phyloP scores from a whole-genome alignment of 2,797 vertebrate genomes.

The Prionace glauca region DNA sequence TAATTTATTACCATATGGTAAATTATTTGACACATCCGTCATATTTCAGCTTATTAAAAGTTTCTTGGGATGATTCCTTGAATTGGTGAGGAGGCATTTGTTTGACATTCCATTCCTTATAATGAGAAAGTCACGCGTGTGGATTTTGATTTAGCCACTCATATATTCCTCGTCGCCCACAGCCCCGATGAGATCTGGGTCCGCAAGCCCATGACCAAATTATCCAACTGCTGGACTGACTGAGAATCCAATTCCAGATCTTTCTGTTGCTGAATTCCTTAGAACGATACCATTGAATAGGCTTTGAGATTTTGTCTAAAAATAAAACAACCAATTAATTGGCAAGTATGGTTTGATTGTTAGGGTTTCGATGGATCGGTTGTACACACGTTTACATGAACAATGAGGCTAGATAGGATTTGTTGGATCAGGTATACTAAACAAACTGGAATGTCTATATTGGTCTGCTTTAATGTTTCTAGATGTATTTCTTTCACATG shows the following conservation, averaged over 20 bases:
- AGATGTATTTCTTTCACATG: background rate
- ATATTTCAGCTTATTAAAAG: no score
- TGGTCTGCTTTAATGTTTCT: background rate
- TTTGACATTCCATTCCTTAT: no score
- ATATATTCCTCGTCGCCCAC: no score
- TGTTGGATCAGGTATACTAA: background rate
- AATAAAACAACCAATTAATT: background rate
- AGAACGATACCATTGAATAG: background rate
- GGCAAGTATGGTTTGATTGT: background rate
- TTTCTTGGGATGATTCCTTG: no score
- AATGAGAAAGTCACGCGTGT: no score
- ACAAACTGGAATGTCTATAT: background rate
- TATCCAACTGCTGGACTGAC: background rate
- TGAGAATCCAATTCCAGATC: background rate
- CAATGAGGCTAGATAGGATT: background rate
- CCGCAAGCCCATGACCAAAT: background rate
- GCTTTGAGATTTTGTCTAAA: background rate
- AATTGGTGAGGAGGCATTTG: no score
- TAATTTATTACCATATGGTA: slow-evolving; percentile 43
- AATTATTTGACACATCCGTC: no score
- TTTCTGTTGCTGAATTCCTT: background rate
- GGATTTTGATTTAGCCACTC: no score
- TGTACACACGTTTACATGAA: background rate
- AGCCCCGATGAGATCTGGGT: background rate
- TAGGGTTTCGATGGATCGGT: background rate